Evolutionary conservation across 1,140 invertebrate species (phyloP).

Genomic region (Eupeodes corollae): DNA sequence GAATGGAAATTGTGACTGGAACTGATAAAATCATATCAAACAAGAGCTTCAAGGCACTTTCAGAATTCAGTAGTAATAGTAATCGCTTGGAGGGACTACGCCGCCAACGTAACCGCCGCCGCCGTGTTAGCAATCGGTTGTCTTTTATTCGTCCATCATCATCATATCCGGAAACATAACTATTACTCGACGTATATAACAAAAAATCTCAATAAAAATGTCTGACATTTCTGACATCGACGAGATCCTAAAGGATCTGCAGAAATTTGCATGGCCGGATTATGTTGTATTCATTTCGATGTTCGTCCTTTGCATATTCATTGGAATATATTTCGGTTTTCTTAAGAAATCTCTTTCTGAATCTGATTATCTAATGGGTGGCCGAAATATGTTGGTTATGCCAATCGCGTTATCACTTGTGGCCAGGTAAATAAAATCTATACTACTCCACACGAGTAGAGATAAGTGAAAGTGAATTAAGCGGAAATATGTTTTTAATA

Average conservation of each 20-base stretch:
- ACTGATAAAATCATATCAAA: no score
- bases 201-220: no score
- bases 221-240: constrained; percentile 39
- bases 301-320: constrained; percentile 44
- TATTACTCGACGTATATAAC: no score
- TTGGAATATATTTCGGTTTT: constrained; percentile 51
- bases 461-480: background rate
- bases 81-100: no score
- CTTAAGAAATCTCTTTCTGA: constrained; percentile 44
- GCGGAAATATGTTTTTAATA: background rate
- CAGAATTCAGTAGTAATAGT: no score
- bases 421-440: constrained; percentile 37
- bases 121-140: no score
- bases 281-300: constrained; percentile 44
- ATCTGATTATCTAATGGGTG: constrained; percentile 50
- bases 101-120: no score
- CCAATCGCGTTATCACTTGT: constrained; percentile 47
- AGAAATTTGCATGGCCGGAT: constrained; percentile 37
- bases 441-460: no score
- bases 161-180: no score
- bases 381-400: constrained; percentile 43
- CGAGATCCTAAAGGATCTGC: constrained; percentile 43
- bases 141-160: no score
- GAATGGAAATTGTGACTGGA: no score
- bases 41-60: no score